Percentiles rank a stretch among this genome's conserved stretches.
These are phyloP conservation scores for Coryphaenoides rupestris DNA, from an alignment of 2,113 vertebrate species.

Conservation along the genomic window DNA sequence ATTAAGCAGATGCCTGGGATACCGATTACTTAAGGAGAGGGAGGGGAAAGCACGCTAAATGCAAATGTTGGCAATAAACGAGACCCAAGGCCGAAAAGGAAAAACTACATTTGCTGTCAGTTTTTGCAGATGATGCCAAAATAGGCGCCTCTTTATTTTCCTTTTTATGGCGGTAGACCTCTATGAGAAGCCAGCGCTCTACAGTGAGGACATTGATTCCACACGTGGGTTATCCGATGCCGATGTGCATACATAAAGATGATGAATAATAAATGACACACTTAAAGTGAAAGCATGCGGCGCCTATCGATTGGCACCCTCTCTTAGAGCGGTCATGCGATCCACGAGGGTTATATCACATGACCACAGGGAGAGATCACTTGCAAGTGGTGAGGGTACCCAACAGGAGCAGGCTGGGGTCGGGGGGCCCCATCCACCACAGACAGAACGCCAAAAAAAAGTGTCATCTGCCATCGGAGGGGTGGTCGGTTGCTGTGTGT, in stretches of 20 bases:
- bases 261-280: conserved; percentile 67
- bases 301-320: conserved; percentile 55
- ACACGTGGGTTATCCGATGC: conserved; percentile 37
- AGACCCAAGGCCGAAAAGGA: conserved; percentile 34
- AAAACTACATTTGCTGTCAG: conserved; percentile 30
- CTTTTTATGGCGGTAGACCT: neutral
- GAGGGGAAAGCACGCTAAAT: conserved; percentile 42
- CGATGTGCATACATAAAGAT: conserved; percentile 50
- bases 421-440: no score
- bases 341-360: conserved; percentile 10
- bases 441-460: no score
- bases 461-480: no score
- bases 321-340: conserved; percentile 56
- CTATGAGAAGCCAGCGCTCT: neutral
- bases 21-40: conserved; percentile 49
- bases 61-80: conserved; percentile 47
- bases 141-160: neutral
- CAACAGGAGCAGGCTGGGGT: no score
- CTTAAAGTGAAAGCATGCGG: conserved; percentile 56
- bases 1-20: conserved; percentile 55
- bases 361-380: neutral
- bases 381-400: no score
- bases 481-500: no score
- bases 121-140: conserved; percentile 7
- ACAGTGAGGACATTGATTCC: conserved; percentile 33